Evolutionary conservation across 2,888 invertebrate genomes (phyloP).

Genomic region (Nemurella pictetii): DNA sequence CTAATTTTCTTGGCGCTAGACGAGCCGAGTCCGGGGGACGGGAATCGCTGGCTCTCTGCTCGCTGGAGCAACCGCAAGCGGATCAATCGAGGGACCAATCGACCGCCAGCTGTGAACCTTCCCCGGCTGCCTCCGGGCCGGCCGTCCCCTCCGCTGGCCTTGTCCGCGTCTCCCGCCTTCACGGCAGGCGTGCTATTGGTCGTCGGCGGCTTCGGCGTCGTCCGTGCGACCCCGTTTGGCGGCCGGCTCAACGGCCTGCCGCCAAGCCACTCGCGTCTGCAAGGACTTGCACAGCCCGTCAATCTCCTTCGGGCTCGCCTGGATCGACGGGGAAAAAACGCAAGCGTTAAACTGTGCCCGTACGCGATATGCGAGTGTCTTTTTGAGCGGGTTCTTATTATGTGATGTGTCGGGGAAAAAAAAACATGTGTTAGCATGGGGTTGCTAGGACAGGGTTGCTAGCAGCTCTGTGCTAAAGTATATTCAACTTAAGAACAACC

Average conservation of each 20-base stretch:
- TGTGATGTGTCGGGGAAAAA: neutral
- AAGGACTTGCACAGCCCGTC: conserved; percentile 67
- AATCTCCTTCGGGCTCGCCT: conserved; percentile 71
- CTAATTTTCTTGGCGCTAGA: too few relatives aligned
- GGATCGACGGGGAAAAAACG: conserved; percentile 44
- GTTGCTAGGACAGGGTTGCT: neutral
- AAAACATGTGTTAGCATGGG: neutral
- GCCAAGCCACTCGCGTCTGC: conserved; percentile 56
- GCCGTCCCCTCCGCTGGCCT: too few relatives aligned
- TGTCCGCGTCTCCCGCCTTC: too few relatives aligned
- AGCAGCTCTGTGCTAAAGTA: neutral
- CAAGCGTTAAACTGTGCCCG: conserved; percentile 11
- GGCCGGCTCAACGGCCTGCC: neutral
- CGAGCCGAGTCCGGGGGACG: too few relatives aligned
- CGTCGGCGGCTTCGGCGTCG: conserved; percentile 9
- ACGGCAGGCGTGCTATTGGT: too few relatives aligned
- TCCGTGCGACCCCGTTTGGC: neutral
- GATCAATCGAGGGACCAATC: too few relatives aligned
- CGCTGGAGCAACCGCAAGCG: too few relatives aligned
- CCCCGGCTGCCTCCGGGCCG: too few relatives aligned
- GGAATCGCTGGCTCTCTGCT: too few relatives aligned
- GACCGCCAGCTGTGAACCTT: too few relatives aligned
- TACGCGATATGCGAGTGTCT: neutral
- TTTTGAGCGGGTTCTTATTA: neutral
- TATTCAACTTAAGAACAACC: neutral